A percentile compares a stretch with the other conserved stretches of the same genome.
Conservation (phyloP, 1,140 invertebrate species). For the Euura lappo region DNA sequence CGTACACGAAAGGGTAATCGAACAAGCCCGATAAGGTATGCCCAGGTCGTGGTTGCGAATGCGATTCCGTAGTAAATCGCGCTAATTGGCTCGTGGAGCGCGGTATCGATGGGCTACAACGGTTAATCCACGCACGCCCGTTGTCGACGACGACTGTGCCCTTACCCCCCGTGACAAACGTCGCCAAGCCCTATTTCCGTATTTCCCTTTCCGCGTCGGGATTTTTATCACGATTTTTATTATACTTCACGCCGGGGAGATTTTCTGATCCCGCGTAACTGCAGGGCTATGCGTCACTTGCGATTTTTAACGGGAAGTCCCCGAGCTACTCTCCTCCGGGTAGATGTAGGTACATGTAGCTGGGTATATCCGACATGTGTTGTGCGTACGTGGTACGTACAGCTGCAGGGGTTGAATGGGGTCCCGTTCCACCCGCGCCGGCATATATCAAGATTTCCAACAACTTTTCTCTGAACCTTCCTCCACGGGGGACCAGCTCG, state of each 20-base stretch:
- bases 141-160: not conserved
- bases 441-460: slow-evolving; percentile 7
- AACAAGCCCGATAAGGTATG: not conserved
- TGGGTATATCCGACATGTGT: no score
- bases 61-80: not conserved
- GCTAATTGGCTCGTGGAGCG: not conserved
- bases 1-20: not conserved
- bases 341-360: no score
- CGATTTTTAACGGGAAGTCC: not conserved
- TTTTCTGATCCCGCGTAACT: not conserved
- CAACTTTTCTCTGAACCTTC: slow-evolving; percentile 1
- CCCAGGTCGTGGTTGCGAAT: not conserved
- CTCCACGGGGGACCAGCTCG: not conserved
- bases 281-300: not conserved
- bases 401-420: no score
- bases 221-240: no score
- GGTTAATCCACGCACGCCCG: not conserved
- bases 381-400: no score
- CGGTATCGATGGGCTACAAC: not conserved
- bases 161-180: not conserved
- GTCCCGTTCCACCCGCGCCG: not conserved
- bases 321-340: no score
- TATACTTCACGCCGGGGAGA: not conserved
- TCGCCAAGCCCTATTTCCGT: not conserved
- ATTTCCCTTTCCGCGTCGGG: no score